Base-by-base conservation (phyloP, 2,113 vertebrate genomes). In the Asarcornis scutulata region DNA sequence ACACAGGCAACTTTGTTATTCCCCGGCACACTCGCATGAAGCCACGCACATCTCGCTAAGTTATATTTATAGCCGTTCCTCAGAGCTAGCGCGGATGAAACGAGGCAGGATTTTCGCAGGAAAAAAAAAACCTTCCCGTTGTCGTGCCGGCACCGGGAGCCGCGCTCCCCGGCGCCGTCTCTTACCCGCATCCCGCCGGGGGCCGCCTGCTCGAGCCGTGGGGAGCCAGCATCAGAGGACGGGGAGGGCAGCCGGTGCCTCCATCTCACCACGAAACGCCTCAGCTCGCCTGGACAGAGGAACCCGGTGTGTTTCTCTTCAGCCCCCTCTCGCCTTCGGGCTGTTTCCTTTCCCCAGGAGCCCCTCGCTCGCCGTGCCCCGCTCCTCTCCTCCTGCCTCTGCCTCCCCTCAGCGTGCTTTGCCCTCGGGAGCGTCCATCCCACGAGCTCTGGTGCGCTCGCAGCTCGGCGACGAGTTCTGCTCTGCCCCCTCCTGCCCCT, bases 161-260 rank as follows among this genome's bases (percentile, higher is more conserved):
- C 83, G 82, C 17, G 32, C 71, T 2, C 59, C 85, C 91, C 83
- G 8, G 91, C 87, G 40, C 82, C 55, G 75, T 94, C 89, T 96
- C 97, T 96, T 97, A 97, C 97, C 96, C 73, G 64, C 56, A 86
- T 96, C 92, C 79, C 89, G 95, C 92, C 62, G 94, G 92, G 92
- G 92, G 91, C 94, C 63, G 81, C 93, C 95, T 89, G 93, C 89
- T 92, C 87, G 92, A 81, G 83, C 89, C 48, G 74, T 40, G 89
- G 81, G 44, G 82, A 96, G 95, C 94, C 94, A 90, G 34, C 81
- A 83, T 94, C 92, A 96, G 94, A 81, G 86, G 86, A 84, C 48
- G 29, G 63, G 95, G n/a, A 78, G 86, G 82, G 94, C 56, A 50
- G 52, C 26, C 59, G 67, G 44, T 36, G 80, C 64, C 85, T 94